Evolutionary conservation across 2,888 invertebrate species (phyloP).

Genomic region (Hetaerina titia): DNA sequence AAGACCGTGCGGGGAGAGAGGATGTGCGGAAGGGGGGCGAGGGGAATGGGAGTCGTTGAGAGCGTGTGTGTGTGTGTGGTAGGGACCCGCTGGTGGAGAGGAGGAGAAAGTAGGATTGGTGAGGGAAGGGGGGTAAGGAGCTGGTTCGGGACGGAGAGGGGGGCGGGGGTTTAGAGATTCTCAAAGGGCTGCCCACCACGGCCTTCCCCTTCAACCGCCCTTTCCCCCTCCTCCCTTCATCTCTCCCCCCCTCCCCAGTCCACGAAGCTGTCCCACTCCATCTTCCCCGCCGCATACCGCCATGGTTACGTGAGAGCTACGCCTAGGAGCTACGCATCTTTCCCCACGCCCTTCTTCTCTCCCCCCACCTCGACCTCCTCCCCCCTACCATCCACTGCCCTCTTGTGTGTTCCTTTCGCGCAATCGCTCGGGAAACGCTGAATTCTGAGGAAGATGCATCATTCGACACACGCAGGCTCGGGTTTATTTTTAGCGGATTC

Average conservation of each 20-base stretch:
- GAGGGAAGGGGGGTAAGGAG: too few species aligned
- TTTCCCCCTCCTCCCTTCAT: not conserved
- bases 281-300: constrained; percentile 39
- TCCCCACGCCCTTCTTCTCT: not conserved
- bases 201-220: too few species aligned
- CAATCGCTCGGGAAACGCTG: not conserved
- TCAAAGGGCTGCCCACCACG: not conserved
- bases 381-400: not conserved
- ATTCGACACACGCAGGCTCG: not conserved
- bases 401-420: not conserved
- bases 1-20: not conserved
- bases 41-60: not conserved
- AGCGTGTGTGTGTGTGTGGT: not conserved
- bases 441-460: not conserved
- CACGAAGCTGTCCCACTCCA: not conserved
- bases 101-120: not conserved
- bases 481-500: not conserved
- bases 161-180: not conserved
- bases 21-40: not conserved
- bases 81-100: not conserved
- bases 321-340: constrained; percentile 24
- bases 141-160: not conserved
- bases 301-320: constrained; percentile 61
- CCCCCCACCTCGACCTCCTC: not conserved
- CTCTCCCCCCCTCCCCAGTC: not conserved